Percentiles rank a stretch among this genome's conserved stretches.
phyloP scores from a whole-genome alignment of 2,797 vertebrate species.

The Typhlichthys subterraneus region DNA sequence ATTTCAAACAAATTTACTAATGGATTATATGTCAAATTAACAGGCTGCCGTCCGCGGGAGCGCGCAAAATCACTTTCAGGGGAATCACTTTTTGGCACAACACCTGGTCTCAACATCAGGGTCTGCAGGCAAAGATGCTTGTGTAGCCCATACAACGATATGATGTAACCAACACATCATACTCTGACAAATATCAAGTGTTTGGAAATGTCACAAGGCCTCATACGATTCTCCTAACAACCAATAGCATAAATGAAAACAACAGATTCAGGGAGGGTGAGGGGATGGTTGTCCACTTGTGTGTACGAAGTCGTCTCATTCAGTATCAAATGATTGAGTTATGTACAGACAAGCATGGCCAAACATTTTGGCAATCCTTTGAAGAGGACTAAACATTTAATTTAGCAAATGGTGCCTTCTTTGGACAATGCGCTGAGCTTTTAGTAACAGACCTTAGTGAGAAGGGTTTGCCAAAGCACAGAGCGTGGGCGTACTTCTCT shows the following conservation, averaged over 20 bases:
- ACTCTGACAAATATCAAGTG: too few relatives aligned
- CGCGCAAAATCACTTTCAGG: too few relatives aligned
- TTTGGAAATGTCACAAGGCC: background rate
- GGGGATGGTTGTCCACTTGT: too few relatives aligned
- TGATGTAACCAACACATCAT: too few relatives aligned
- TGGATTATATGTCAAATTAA: too few relatives aligned
- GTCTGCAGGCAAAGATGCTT: background rate
- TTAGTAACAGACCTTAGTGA: conserved; percentile 6
- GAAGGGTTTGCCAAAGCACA: conserved; percentile 12
- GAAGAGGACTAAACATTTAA: background rate
- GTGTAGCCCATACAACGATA: background rate
- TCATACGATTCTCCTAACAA: background rate
- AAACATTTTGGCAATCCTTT: background rate
- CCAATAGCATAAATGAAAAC: background rate
- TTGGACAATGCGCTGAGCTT: conserved; percentile 13
- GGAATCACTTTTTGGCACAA: too few relatives aligned
- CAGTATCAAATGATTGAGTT: too few relatives aligned
- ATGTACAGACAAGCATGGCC: too few relatives aligned
- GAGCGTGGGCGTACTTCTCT: background rate
- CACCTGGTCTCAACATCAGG: background rate
- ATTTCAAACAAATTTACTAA: too few relatives aligned
- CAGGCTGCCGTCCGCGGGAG: too few relatives aligned
- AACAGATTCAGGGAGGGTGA: too few relatives aligned
- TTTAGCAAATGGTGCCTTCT: conserved; percentile 9
- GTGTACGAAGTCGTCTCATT: too few relatives aligned